Evolutionary conservation across 1,140 invertebrate genomes (phyloP).

Genomic region (Lineus longissimus): DNA sequence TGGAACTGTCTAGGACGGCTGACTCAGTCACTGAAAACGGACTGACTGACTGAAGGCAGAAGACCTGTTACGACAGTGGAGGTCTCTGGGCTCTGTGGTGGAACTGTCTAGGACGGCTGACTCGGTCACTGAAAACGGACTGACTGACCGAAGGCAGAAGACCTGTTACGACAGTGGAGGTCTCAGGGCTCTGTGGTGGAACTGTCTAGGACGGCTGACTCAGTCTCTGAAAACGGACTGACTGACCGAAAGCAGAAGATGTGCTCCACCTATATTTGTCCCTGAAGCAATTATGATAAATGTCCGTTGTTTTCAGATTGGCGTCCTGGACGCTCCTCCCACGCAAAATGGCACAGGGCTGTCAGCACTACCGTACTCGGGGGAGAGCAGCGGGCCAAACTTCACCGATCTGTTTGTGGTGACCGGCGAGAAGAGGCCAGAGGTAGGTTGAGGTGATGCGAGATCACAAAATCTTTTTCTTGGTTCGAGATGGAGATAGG

Average conservation of each 20-base stretch:
- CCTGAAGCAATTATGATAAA: too few species aligned
- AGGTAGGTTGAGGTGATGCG: too few species aligned
- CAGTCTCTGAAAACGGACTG: neutral
- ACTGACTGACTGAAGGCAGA: too few species aligned
- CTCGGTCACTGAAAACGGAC: neutral
- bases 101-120: too few species aligned
- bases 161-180: neutral
- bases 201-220: neutral
- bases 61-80: too few species aligned
- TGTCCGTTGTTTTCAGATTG: slow-evolving; percentile 16
- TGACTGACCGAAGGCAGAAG: neutral
- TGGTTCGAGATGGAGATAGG: too few species aligned
- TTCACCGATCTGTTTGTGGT: slow-evolving; percentile 7
- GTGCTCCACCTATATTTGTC: too few species aligned
- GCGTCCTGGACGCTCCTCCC: neutral
- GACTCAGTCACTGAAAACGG: neutral
- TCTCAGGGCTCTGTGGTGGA: neutral
- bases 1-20: neutral
- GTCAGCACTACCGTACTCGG: neutral
- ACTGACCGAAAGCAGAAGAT: too few species aligned
- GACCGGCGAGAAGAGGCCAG: neutral
- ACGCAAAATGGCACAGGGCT: neutral
- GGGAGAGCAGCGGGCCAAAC: neutral
- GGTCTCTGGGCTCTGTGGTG: neutral
- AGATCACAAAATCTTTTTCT: too few species aligned